Base-by-base conservation (phyloP, 2,888 invertebrate species). In the Cephus pygmeus region DNA sequence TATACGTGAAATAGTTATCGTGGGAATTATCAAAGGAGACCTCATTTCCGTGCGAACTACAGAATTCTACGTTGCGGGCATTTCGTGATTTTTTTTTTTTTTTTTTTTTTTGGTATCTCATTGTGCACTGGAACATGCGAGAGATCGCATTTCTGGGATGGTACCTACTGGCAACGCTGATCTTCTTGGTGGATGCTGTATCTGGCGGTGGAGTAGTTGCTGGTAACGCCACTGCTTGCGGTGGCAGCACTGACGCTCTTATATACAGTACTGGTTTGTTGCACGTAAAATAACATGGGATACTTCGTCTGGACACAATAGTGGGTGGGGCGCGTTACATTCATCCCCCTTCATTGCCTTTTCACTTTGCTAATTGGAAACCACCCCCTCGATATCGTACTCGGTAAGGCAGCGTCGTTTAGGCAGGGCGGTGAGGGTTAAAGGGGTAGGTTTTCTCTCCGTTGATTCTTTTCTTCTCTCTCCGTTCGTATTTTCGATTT, bases 351-450 rank as follows among this genome's bases (percentile, higher is more conserved):
- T 69, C 76, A 80, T 81, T 81, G 81, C 79, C 80, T 77, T 56
- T 82, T 85, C 84, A 88, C 86, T 88, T 85, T 88, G 84, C 86
- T 88, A 87, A 88, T 88, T 88, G 85, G 84, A 88, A 88, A 78
- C 81, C 77, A 76, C 71, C 71, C 71, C 71, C 31, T 71, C 71
- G 71, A 71, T 71, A 71, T 31, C 71, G 0, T 3, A 71, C 71
- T 56, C 56, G 23, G 56, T 56, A 56, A 23, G 56, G 71, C 12
- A 71, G 31, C 34, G 2, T 71, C 31, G 71, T 71, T 71, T 33
- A 12, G 31, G 71, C 71, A 15, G 33, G 3, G 1, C 31, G 1
- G 12, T 0, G 31, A 3, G 56, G 56, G 2, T 23, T 0, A 56
- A 23, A 23, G 23, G 23, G 56, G 6, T 23, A 2, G 11, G 3